Conservation (phyloP, 2,888 invertebrate genomes). For the Nomada fucata region DNA sequence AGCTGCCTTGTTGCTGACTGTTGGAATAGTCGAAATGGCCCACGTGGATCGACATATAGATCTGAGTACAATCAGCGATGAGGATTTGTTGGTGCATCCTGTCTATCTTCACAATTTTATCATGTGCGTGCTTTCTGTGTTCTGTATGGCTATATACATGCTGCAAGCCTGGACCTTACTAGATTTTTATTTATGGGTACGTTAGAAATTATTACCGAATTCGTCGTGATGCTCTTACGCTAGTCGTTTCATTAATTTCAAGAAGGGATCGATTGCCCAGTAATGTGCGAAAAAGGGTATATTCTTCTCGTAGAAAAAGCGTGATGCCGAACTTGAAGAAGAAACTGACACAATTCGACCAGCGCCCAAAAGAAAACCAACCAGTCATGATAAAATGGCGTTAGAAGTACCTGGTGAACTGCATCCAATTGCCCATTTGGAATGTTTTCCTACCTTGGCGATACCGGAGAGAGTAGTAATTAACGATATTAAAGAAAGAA, state of each 20-base stretch:
- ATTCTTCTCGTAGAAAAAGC: neutral
- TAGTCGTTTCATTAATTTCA: neutral
- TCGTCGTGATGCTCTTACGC: neutral
- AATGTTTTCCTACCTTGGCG: conserved; percentile 36
- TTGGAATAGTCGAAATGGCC: conserved; percentile 78
- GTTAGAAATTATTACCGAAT: neutral
- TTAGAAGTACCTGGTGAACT: conserved; percentile 46
- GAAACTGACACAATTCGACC: conserved; percentile 2
- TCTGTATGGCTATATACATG: conserved; percentile 77
- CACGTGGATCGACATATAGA: conserved; percentile 79
- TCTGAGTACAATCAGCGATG: conserved; percentile 75
- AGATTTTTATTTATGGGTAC: conserved; percentile 77
- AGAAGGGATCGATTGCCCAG: neutral
- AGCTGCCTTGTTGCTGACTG: conserved; percentile 71
- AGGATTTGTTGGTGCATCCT: conserved; percentile 77
- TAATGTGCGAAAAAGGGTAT: neutral
- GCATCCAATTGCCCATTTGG: conserved; percentile 59
- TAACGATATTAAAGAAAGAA: neutral
- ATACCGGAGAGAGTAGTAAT: conserved; percentile 30
- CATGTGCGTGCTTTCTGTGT: conserved; percentile 79
- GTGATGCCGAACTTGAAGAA: neutral
- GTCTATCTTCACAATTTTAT: conserved; percentile 80
- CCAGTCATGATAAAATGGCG: neutral
- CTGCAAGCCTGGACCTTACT: conserved; percentile 77
- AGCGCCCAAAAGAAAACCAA: neutral